phyloP scores from a whole-genome alignment of 2,888 invertebrate genomes.

The Lumbricus terrestris region DNA sequence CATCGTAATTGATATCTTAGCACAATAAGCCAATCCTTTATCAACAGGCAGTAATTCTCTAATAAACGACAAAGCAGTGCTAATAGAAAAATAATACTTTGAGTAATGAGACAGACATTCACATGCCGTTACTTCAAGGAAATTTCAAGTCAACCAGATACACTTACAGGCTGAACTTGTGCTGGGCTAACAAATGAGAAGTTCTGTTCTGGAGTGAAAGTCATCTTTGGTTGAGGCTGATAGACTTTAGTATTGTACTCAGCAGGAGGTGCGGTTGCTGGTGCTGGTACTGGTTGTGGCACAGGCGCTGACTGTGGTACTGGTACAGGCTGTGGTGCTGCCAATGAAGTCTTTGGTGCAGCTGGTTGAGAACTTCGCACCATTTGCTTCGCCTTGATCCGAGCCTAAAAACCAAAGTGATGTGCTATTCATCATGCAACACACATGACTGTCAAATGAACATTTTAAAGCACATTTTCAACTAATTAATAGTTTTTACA shows the following conservation, averaged over 20 bases:
- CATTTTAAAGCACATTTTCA: too few species aligned
- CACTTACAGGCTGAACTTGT: conserved; percentile 10
- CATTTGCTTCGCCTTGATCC: conserved; percentile 80
- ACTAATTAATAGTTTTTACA: too few species aligned
- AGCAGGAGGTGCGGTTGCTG: background rate
- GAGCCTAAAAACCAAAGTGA: conserved; percentile 62
- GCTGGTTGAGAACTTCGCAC: conserved; percentile 63
- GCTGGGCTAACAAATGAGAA: conserved; percentile 3
- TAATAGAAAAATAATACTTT: background rate
- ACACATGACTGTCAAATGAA: background rate
- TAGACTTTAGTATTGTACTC: conserved; percentile 4
- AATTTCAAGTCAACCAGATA: background rate
- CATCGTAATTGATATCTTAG: background rate
- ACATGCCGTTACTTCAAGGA: background rate
- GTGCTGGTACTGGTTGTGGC: background rate
- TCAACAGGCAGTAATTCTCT: background rate
- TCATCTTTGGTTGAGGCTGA: background rate
- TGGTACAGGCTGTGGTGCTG: background rate
- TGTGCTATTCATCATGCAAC: too few species aligned
- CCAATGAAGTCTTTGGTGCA: background rate
- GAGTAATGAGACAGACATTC: background rate
- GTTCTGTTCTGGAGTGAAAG: conserved; percentile 7
- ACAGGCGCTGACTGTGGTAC: background rate
- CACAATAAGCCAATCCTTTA: background rate
- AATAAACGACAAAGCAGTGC: background rate